Base-by-base conservation (phyloP, 2,797 vertebrate species). In the Enteromius argenteus region DNA sequence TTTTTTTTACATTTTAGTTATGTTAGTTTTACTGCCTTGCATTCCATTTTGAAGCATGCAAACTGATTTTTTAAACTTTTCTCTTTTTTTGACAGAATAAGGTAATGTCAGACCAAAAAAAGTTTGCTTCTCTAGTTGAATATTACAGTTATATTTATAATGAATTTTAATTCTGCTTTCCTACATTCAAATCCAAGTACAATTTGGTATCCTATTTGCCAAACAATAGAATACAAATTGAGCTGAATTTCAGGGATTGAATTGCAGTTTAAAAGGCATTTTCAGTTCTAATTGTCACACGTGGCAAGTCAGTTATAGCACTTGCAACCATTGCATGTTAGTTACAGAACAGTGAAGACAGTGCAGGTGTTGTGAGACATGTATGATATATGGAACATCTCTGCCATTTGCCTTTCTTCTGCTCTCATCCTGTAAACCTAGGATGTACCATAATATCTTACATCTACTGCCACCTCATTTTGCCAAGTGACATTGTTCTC, bases 361-460 rank as follows among this genome's bases (percentile, higher is more conserved):
- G 32, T 51, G 44, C 69, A 82, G 80, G 71, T 53, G 58, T 49
- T 75, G 30, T 66, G 32, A 62, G n/a, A 53, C n/a, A 19, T 66
- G 21, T 37, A 39, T 82, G 15, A 66, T 39, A 81, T 64, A 82
- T 66, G 32, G 80, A 27, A 23, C 80, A 53, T 73, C 44, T 13
- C 27, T 11, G 21, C 60, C 64, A 19, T 32, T 46, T 64, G 27
- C 30, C n/a, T 62, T 60, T 39, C 75, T 78, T 7, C 8, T 32
- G 14, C 23, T 46, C 56, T 8, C 69, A 46, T 72, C 56, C 46
- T 60, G 21, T 51, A 39, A 49, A 23, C 21, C 8, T 39, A 58
- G 23, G 30, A 27, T 81, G 42, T 6, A 73, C 27, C 69, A 74
- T 71, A 44, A 74, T 75, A 37, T 15, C 32, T 73, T 60, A 81